Evolutionary conservation across 2,888 invertebrate species (phyloP), one percentile per base, ranked within the genome.

Genomic region (Gryllus longicercus): DNA sequence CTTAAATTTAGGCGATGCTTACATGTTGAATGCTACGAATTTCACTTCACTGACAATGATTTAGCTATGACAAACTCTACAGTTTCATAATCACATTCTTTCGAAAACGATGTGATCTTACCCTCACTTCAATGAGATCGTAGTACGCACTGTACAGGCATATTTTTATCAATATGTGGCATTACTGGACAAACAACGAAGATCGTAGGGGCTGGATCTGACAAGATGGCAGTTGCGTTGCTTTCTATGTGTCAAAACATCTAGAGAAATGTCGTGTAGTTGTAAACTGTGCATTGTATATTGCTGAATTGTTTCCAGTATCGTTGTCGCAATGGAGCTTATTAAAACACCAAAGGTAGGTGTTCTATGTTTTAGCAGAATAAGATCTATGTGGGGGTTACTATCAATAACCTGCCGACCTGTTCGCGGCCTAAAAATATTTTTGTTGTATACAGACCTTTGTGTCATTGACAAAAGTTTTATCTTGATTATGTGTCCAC

Each of bases 281-380:
- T 74, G 51, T 79, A 77, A 77, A 38, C 23, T 51, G 25, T 51
- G 76, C 49, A 76, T 23, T 77, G 50, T 63, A 76, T 76, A 50
- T 76, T 21, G 23, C 51, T 25, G n/a, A 74, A 76, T 16, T n/a
- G 79, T 76, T 50, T 49, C 74, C n/a, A 23, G 0, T 51, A 74
- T 38, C 74, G 74, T 77, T 74, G 74, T 51, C 74, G 78, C 23
- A 51, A 80, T 80, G 80, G 80, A 80, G 23, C 80, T 78, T 75
- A 80, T 80, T 11, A 80, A 80, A 21, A 80, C 80, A n/a, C 80
- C 80, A 25, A 80, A 80, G 80, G 80, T 80, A 78, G n/a, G 63
- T 63, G 8, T 8, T 4, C 8, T 38, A 38, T 38, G 38, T 38
- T 38, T 38, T 38, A 38, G 38, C 38, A 38, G 38, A 8, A 38